Conservation (phyloP, 2,797 vertebrate genomes). For the Trichosurus vulpecula region DNA sequence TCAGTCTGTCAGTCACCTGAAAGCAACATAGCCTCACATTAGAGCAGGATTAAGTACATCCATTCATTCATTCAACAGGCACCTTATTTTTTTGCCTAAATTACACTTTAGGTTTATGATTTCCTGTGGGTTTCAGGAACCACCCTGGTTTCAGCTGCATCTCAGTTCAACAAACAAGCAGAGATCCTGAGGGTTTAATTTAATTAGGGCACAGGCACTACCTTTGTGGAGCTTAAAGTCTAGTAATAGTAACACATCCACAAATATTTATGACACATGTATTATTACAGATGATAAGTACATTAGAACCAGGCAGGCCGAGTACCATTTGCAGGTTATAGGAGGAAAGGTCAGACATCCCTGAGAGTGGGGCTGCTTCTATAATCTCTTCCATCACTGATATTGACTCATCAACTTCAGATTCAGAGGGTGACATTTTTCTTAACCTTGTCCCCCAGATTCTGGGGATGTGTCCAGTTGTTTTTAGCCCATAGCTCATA, state of each 20-base stretch:
- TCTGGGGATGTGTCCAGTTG: not conserved
- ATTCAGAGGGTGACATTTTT: not conserved
- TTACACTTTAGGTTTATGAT: not conserved
- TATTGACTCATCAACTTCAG: not conserved
- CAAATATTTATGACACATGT: not conserved
- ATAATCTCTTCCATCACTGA: not conserved
- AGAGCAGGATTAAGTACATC: not conserved
- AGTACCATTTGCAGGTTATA: not conserved
- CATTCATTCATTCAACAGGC: not conserved
- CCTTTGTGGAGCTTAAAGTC: not conserved
- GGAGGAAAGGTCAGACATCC: not conserved
- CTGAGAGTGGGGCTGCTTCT: not conserved
- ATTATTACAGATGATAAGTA: not conserved
- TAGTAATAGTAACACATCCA: not conserved
- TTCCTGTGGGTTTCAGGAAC: not conserved
- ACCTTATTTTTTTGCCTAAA: not conserved
- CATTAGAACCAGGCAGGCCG: not conserved
- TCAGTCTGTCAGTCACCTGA: not conserved
- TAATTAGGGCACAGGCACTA: not conserved
- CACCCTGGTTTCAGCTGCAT: not conserved
- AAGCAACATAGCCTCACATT: not conserved
- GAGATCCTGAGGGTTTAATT: not conserved
- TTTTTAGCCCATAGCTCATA: not conserved
- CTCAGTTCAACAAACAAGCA: not conserved
- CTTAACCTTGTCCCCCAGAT: not conserved